Conservation (phyloP, 2,888 invertebrate species). For the Callosobruchus maculatus region DNA sequence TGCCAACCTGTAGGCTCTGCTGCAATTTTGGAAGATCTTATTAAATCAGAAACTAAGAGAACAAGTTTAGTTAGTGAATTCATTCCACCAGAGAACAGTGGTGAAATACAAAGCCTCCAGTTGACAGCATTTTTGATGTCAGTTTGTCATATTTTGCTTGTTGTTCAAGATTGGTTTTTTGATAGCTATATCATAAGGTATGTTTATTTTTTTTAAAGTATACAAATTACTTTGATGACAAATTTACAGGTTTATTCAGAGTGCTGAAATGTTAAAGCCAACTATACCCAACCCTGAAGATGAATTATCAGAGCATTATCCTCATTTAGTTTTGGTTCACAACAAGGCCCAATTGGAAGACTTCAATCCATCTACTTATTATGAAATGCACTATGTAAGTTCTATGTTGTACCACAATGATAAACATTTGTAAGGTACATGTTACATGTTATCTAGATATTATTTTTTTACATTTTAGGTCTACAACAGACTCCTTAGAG, state of each 20-base stretch:
- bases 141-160: slow-evolving; percentile 84
- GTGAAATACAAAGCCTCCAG: slow-evolving; percentile 71
- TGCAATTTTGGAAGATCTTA: slow-evolving; percentile 61
- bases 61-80: slow-evolving; percentile 57
- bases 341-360: slow-evolving; percentile 76
- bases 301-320: slow-evolving; percentile 71
- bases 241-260: slow-evolving; percentile 65
- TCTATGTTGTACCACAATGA: neutral
- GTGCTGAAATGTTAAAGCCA: slow-evolving; percentile 85
- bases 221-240: neutral
- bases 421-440: neutral
- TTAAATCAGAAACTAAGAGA: slow-evolving; percentile 51
- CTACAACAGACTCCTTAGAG: slow-evolving; percentile 56
- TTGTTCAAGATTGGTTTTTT: slow-evolving; percentile 86
- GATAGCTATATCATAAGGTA: slow-evolving; percentile 78
- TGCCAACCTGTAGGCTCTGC: slow-evolving; percentile 75
- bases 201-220: neutral
- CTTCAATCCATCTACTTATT: slow-evolving; percentile 59
- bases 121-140: slow-evolving; percentile 80
- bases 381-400: slow-evolving; percentile 58
- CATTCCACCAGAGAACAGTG: slow-evolving; percentile 60
- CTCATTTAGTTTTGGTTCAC: slow-evolving; percentile 79
- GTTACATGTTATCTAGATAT: neutral
- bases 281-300: slow-evolving; percentile 65
- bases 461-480: slow-evolving; percentile 30